Base-by-base conservation (phyloP, 2,797 vertebrate species). In the Leuciscus waleckii region DNA sequence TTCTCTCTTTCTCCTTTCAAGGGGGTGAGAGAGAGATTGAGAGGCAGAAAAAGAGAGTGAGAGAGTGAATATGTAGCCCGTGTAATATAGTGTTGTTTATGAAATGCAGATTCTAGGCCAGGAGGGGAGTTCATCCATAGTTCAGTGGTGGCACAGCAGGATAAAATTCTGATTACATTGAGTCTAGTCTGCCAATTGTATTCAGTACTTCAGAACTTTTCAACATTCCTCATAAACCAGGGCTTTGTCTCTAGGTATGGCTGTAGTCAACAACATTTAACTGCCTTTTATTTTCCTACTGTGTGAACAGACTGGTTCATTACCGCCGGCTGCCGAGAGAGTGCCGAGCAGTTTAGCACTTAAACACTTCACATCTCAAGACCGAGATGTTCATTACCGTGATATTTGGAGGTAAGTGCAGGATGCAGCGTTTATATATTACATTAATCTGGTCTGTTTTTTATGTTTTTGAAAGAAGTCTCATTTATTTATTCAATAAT, bases 331-430 rank as follows among this genome's bases (percentile, higher is more conserved):
- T 63, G 39, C 39, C 16, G 26, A 35, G 7, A 79, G 35, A 41
- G 13, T n/a, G 11, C 16, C 6, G 29, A 71, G 51, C 49, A 39
- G 9, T 69, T 41, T n/a, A 71, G 65, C 56, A 76, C 70, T 69
- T 58, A 56, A 65, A 51, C 32, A 6, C 32, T 58, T 71, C 35
- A 10, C 56, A 14, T 75, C 41, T 61, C 46, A 35, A 35, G 67
- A 23, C 77, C 39, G 51, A 84, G 26, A 95, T 96, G 95, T 95
- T 94, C 90, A 89, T 93, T 76, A 93, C 91, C 3, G 89, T 95
- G 86, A 89, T 93, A 82, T 92, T 94, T 84, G 93, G 93, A 90
- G 94, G 95, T 96, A 82, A 91, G 93, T 91, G 58, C 82, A 68
- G 9, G 68, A 79, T 83, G 26, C 37, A 6, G 37, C 13, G 16